Conservation (phyloP, 30 jellyfish, hydroid and myxozoan species). For the Aurelia sp. region DNA sequence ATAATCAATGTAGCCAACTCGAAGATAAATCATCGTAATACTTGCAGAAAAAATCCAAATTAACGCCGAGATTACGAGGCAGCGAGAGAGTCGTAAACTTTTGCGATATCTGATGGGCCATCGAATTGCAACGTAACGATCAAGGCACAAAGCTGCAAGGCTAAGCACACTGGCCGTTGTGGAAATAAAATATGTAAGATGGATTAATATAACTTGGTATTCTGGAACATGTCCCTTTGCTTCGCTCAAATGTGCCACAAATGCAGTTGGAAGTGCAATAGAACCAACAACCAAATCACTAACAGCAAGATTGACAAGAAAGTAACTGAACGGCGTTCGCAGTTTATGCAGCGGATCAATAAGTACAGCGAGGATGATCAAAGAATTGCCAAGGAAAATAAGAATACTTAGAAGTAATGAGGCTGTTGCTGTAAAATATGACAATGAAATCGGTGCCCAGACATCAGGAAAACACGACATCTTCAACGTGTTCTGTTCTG, state of each 20-base stretch:
- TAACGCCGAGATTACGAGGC: conserved; percentile 42
- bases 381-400: conserved; percentile 65
- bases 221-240: conserved; percentile 58
- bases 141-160: conserved; percentile 75
- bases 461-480: conserved; percentile 55
- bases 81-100: conserved; percentile 26
- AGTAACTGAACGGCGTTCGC: conserved; percentile 82
- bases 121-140: conserved; percentile 75
- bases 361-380: conserved; percentile 61
- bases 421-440: conserved; percentile 76
- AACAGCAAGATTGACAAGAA: conserved; percentile 81
- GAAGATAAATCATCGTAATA: conserved; percentile 48
- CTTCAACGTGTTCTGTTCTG: not conserved
- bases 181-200: conserved; percentile 67
- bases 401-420: conserved; percentile 49
- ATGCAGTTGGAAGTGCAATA: conserved; percentile 71
- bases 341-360: conserved; percentile 80
- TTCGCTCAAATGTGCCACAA: conserved; percentile 72
- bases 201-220: conserved; percentile 46
- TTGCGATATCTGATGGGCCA: conserved; percentile 83
- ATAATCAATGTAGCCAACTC: conserved; percentile 58
- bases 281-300: conserved; percentile 83
- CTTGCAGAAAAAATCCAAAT: conserved; percentile 80
- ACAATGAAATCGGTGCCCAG: conserved; percentile 85
- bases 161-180: conserved; percentile 83